Percentiles rank a stretch among this genome's conserved stretches.
phyloP scores from a whole-genome alignment of 2,113 vertebrate genomes.

The Myiozetetes cayanensis region DNA sequence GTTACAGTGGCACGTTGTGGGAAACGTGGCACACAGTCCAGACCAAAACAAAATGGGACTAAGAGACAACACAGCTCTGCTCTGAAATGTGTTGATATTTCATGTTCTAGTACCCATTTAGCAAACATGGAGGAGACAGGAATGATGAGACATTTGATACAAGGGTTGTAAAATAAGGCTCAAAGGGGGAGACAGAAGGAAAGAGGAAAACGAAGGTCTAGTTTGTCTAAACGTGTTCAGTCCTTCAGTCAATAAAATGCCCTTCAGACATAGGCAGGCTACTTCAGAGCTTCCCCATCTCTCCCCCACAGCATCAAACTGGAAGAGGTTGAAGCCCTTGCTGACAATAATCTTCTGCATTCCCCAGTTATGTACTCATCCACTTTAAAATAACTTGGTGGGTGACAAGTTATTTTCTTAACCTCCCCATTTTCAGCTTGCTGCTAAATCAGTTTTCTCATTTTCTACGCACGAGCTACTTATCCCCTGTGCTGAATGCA shows the following conservation, averaged over 20 bases:
- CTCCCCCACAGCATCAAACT: background rate
- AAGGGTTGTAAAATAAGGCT: background rate
- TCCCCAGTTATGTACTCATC: background rate
- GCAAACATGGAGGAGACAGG: background rate
- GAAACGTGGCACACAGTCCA: background rate
- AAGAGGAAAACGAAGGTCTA: background rate
- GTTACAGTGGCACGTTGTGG: background rate
- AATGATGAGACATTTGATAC: background rate
- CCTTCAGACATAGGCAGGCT: background rate
- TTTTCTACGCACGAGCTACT: background rate
- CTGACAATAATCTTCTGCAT: background rate
- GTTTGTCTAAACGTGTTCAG: background rate
- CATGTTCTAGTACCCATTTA: background rate
- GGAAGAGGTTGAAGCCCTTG: background rate
- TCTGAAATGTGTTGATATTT: background rate
- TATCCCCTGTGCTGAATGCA: background rate
- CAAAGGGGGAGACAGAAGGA: background rate
- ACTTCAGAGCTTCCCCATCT: background rate
- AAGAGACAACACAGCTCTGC: background rate
- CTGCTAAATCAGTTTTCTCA: background rate
- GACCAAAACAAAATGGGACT: background rate
- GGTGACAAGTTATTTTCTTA: slow-evolving; percentile 11
- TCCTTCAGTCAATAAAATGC: background rate
- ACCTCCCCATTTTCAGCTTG: background rate
- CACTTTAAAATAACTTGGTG: background rate